Evolutionary conservation across 2,113 vertebrate genomes (phyloP).

Genomic region (Axis porcinus): DNA sequence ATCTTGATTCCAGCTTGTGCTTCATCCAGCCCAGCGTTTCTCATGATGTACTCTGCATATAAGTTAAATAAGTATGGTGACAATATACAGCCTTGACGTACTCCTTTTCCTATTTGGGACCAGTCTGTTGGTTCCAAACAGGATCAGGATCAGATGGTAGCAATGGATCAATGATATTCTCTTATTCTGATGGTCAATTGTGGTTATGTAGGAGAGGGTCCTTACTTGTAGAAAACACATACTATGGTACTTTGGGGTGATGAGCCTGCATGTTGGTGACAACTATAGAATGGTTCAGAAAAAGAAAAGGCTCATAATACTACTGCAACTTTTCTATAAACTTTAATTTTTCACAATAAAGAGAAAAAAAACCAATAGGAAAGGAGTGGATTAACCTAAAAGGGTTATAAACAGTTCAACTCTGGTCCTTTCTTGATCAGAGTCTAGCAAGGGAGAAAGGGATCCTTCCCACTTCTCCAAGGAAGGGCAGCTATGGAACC

Average conservation of each 20-base stretch:
- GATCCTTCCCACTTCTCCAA: background rate
- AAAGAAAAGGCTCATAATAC: background rate
- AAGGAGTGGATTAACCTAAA: background rate
- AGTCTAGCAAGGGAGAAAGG: background rate
- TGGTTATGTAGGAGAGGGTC: background rate
- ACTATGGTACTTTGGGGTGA: background rate
- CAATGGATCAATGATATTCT: background rate
- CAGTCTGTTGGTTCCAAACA: background rate
- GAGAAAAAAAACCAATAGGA: background rate
- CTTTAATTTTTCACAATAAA: background rate
- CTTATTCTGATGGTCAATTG: background rate
- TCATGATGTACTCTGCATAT: background rate
- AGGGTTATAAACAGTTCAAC: background rate
- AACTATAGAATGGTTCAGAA: background rate
- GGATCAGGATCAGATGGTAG: background rate
- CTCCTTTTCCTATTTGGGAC: background rate
- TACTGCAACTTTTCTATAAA: background rate
- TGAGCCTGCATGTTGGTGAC: background rate
- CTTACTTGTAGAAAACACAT: background rate
- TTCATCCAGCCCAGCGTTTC: background rate
- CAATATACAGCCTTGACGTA: background rate
- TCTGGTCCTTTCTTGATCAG: background rate
- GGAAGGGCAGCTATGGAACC: background rate
- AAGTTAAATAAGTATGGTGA: background rate
- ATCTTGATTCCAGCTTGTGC: background rate